Conservation (phyloP, 2,888 invertebrate genomes). For the Rutpela maculata region DNA sequence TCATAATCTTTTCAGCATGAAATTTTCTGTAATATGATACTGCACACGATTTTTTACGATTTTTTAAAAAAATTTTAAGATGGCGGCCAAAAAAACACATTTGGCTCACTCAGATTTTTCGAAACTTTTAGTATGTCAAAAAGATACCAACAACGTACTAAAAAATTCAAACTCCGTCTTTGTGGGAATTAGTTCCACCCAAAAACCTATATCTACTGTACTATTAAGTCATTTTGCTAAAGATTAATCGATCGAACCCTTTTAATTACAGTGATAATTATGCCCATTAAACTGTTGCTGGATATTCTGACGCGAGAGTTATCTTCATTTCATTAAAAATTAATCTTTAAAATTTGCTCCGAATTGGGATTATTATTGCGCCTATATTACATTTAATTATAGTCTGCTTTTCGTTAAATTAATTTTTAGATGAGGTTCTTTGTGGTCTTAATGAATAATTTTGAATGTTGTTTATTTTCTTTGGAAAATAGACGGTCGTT, state of each 20-base stretch:
- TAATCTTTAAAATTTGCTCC: constrained; percentile 13
- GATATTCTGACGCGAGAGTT: not conserved
- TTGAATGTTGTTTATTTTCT: not conserved
- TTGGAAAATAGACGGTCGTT: not conserved
- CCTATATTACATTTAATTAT: constrained; percentile 1
- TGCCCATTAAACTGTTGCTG: not conserved
- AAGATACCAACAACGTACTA: too few relatives aligned
- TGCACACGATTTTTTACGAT: too few relatives aligned
- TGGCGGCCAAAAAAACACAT: too few relatives aligned
- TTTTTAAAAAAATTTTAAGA: too few relatives aligned
- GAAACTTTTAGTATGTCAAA: too few relatives aligned
- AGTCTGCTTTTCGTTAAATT: not conserved
- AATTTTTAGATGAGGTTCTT: not conserved
- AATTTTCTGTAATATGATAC: too few relatives aligned
- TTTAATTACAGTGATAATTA: not conserved
- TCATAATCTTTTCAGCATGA: too few relatives aligned
- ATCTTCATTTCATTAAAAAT: constrained; percentile 28
- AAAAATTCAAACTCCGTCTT: too few relatives aligned
- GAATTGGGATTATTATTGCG: constrained; percentile 16
- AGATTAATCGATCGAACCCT: not conserved
- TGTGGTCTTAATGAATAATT: constrained; percentile 7
- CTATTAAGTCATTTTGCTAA: constrained; percentile 2
- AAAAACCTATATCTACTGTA: too few relatives aligned
- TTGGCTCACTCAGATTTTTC: too few relatives aligned
- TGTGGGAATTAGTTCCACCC: too few relatives aligned